These are phyloP conservation scores for Leptinotarsa texana DNA, from an alignment of 1,140 invertebrate genomes.

Conservation along the genomic window DNA sequence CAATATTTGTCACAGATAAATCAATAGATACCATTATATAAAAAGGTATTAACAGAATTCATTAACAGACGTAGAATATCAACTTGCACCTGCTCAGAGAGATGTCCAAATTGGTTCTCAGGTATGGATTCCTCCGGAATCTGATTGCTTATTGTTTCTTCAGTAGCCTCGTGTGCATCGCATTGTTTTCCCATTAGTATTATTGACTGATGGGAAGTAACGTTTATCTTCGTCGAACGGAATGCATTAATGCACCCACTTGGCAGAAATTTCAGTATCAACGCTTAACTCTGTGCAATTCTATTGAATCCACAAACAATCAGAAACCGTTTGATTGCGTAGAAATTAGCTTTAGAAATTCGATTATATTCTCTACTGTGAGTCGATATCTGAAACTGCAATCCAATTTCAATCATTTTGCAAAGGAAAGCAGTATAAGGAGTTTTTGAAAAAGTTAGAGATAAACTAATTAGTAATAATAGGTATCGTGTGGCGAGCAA, in stretches of 20 bases:
- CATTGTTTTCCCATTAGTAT: not conserved
- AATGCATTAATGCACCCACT: not conserved
- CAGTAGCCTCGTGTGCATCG: not conserved
- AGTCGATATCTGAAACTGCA: too few species aligned
- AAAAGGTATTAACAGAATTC: too few species aligned
- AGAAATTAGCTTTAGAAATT: constrained; percentile 1
- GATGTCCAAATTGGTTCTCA: not conserved
- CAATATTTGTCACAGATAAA: too few species aligned
- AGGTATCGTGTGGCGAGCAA: too few species aligned
- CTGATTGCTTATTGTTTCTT: not conserved
- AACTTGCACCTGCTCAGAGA: too few species aligned
- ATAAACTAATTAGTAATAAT: too few species aligned
- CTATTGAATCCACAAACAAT: not conserved
- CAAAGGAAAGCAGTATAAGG: too few species aligned
- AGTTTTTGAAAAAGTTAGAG: too few species aligned
- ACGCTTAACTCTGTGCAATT: not conserved
- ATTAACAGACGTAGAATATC: too few species aligned
- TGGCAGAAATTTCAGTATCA: not conserved
- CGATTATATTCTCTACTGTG: not conserved
- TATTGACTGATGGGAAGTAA: not conserved
- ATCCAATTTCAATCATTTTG: too few species aligned
- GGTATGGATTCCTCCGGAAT: not conserved
- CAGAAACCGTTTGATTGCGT: not conserved
- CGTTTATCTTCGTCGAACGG: not conserved
- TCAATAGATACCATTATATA: too few species aligned